Evolutionary conservation across 2,797 vertebrate genomes (phyloP).

Genomic region (Malacoctenus gilli): DNA sequence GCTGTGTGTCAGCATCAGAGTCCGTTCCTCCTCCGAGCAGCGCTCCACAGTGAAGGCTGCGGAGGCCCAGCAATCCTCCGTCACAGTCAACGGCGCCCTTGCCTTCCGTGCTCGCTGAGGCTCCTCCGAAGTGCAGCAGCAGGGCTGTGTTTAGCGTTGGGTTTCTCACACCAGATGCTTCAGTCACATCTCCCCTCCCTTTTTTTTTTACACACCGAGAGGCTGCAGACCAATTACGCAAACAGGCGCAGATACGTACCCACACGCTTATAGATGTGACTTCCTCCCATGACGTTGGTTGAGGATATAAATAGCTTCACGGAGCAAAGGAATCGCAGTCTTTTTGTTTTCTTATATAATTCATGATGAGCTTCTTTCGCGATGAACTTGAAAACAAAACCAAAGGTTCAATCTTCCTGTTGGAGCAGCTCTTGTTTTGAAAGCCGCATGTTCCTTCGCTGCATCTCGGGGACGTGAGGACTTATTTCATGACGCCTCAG

Average conservation of each 20-base stretch:
- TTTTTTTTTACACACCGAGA: constrained; percentile 25
- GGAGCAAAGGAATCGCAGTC: not conserved
- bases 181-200: constrained; percentile 32
- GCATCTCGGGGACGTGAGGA: no score
- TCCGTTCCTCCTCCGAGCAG: no score
- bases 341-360: not conserved
- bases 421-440: no score
- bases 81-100: constrained; percentile 27
- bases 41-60: no score
- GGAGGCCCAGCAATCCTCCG: no score
- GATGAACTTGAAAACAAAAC: no score
- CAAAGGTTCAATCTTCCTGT: no score
- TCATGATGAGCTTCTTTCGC: no score
- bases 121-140: constrained; percentile 21
- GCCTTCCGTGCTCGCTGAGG: constrained; percentile 28
- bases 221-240: constrained; percentile 21
- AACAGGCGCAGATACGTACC: not conserved
- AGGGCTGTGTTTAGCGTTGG: constrained; percentile 28
- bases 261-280: constrained; percentile 23
- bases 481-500: no score
- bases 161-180: constrained; percentile 67
- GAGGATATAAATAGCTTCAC: constrained; percentile 21
- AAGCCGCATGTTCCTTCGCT: no score
- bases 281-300: constrained; percentile 6
- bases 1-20: no score